These are phyloP conservation scores for Rhea pennata DNA, from an alignment of 2,113 vertebrate species.

Conservation along the genomic window DNA sequence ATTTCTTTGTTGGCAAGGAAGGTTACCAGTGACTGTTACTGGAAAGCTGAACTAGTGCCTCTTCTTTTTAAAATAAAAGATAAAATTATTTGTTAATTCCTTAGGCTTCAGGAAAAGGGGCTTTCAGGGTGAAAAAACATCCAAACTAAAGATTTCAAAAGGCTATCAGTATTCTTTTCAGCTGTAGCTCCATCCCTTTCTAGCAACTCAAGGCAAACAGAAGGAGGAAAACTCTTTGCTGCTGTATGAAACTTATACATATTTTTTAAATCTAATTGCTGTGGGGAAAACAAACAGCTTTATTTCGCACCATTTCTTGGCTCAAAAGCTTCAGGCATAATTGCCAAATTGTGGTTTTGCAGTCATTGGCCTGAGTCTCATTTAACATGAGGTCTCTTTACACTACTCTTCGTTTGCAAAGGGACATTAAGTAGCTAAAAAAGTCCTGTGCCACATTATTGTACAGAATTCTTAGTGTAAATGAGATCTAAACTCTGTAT, in stretches of 20 bases:
- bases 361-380: slow-evolving; percentile 45
- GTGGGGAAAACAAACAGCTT: slow-evolving; percentile 68
- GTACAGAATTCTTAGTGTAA: slow-evolving; percentile 50
- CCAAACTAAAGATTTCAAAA: background rate
- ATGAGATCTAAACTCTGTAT: slow-evolving; percentile 42
- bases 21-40: slow-evolving; percentile 10
- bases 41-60: slow-evolving; percentile 33
- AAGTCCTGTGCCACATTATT: slow-evolving; percentile 33
- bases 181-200: slow-evolving; percentile 43
- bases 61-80: background rate
- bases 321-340: background rate
- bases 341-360: slow-evolving; percentile 65
- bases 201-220: slow-evolving; percentile 38
- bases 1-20: slow-evolving; percentile 6
- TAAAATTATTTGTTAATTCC: background rate
- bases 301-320: slow-evolving; percentile 72
- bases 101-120: background rate
- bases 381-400: slow-evolving; percentile 64
- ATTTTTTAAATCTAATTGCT: slow-evolving; percentile 68
- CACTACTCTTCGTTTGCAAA: slow-evolving; percentile 43
- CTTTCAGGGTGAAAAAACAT: background rate
- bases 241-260: slow-evolving; percentile 56
- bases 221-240: slow-evolving; percentile 60
- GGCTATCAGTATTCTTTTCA: slow-evolving; percentile 19
- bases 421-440: slow-evolving; percentile 62